Evolutionary conservation across 1,140 invertebrate species (phyloP).

Genomic region (Drosophila busckii): DNA sequence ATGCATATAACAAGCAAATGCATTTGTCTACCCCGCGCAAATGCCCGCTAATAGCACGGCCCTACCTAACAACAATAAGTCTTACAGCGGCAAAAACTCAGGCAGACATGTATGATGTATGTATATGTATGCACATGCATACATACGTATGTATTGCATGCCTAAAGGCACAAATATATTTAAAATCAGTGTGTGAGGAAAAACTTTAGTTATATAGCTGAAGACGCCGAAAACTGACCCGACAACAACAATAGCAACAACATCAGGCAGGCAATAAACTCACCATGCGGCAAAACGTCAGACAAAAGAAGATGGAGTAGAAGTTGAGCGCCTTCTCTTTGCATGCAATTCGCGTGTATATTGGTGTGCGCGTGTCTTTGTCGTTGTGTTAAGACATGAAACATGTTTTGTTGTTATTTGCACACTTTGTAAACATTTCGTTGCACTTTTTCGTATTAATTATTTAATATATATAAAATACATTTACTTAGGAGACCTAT

Average conservation of each 20-base stretch:
- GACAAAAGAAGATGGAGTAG: constrained; percentile 76
- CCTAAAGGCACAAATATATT: constrained; percentile 24
- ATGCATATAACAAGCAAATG: constrained; percentile 29
- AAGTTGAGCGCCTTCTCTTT: constrained; percentile 63
- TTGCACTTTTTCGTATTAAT: constrained; percentile 42
- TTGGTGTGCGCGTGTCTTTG: constrained; percentile 38
- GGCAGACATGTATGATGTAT: too few species aligned
- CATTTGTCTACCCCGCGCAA: constrained; percentile 18
- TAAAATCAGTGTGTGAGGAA: constrained; percentile 8
- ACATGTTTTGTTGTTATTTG: constrained; percentile 46
- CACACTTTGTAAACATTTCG: constrained; percentile 50
- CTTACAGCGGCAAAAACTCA: constrained; percentile 3
- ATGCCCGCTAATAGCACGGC: constrained; percentile 3
- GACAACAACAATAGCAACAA: constrained; percentile 45
- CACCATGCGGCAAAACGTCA: constrained; percentile 75
- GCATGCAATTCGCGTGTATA: constrained; percentile 59
- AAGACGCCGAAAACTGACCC: constrained; percentile 58
- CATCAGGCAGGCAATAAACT: constrained; percentile 49
- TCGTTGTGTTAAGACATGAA: constrained; percentile 33
- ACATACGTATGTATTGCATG: constrained; percentile 8
- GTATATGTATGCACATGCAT: constrained; percentile 21
- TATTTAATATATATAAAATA: constrained; percentile 38
- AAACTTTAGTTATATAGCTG: constrained; percentile 19
- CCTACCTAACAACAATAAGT: constrained; percentile 18
- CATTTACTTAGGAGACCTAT: constrained; percentile 32